Evolutionary conservation across 1,140 invertebrate genomes (phyloP), one percentile per base, ranked within the genome.

Genomic region (Hylaeus volcanicus): DNA sequence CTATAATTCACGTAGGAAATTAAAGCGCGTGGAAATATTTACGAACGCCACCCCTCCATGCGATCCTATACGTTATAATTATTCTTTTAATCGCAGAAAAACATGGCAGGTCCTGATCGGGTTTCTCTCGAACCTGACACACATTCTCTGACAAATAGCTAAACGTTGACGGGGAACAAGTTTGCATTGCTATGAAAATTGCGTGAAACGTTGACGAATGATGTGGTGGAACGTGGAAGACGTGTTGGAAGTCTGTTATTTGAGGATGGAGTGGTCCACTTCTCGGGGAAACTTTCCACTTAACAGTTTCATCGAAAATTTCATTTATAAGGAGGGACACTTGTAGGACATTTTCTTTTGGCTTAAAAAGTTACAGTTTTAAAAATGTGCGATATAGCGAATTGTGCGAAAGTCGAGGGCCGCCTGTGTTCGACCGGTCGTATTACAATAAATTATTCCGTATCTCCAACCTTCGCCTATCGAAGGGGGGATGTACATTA

Each of bases 1-100:
- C 63, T 69, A 53, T 73, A 74, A 79, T 74, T 79, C 77, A 48
- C 61, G 58, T 51, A 39, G 60, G 51, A 65, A 74, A 79, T 79
- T 79, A 65, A 79, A 65, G 61, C 77, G 43, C 61, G 26, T 53
- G 51, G n/a, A 65, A 79, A 56, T 60, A 12, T 26, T 78, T n/a
- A n/a, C 15, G 12, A 26, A 41, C 26, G 26, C 26, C 26, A 74
- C 39, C 11, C 11, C 12, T 26, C 26, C 26, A 26, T 26, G 26
- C 60, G 8, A 15, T 15, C 39, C 39, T 5, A 43, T 9, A 15
- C 26, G 5, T 11, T 43, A 15, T n/a, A 43, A 14, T 70, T 15
- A 45, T 41, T 68, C 37, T 48, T 69, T 58, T 60, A 48, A 48
- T 69, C 14, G 63, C 11, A 2, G 45, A 64, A 68, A 58, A 64